These are phyloP conservation scores for Cheilosia vulpina DNA, from an alignment of 2,888 invertebrate genomes.

Conservation along the genomic window DNA sequence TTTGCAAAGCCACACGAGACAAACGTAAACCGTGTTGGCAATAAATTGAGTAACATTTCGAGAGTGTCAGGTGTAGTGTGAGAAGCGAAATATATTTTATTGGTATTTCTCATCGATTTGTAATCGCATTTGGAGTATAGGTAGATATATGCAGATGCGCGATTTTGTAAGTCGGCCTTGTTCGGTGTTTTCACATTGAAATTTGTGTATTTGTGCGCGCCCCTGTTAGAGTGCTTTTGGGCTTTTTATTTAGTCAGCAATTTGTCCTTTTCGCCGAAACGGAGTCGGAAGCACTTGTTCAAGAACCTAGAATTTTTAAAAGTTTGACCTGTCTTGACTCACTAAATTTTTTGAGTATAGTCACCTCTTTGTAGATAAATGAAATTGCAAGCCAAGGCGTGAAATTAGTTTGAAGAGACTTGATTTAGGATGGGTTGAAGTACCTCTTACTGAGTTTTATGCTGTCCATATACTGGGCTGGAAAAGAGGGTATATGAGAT, in stretches of 20 bases:
- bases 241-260: not conserved
- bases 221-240: not conserved
- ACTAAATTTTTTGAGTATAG: no score
- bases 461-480: no score
- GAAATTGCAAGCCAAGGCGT: no score
- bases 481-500: no score
- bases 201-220: not conserved
- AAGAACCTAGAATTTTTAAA: no score
- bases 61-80: not conserved
- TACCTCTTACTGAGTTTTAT: no score
- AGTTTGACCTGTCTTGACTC: no score
- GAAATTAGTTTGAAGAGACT: no score
- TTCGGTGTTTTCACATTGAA: constrained; percentile 20
- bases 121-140: constrained; percentile 14
- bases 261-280: no score
- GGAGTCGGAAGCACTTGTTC: no score
- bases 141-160: constrained; percentile 23
- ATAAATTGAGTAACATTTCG: constrained; percentile 41
- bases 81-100: not conserved
- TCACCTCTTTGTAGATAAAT: no score
- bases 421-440: no score
- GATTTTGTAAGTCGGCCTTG: constrained; percentile 51
- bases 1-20: constrained; percentile 25
- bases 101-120: constrained; percentile 32
- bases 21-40: constrained; percentile 9